Conservation (phyloP, 2,888 invertebrate genomes). For the Melinopterus prodromus region DNA sequence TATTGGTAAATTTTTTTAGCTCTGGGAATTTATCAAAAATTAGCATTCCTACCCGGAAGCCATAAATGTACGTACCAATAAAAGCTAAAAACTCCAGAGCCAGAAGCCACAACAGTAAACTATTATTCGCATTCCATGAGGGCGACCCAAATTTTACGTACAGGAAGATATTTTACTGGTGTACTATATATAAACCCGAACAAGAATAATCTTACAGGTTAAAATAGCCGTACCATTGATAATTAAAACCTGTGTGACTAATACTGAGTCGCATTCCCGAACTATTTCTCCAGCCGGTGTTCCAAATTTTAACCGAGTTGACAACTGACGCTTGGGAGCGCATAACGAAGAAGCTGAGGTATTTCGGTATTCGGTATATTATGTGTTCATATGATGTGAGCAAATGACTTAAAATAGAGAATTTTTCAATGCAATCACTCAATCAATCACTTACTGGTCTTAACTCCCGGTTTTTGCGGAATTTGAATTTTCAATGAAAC, state of each 20-base stretch:
- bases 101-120: not conserved
- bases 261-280: slow-evolving; percentile 5
- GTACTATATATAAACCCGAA: slow-evolving; percentile 4
- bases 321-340: not conserved
- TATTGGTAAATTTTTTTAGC: too few relatives aligned
- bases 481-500: too few relatives aligned
- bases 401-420: too few relatives aligned
- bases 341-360: not conserved
- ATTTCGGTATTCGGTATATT: not conserved
- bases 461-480: too few relatives aligned
- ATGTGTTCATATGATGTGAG: too few relatives aligned
- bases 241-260: slow-evolving; percentile 20
- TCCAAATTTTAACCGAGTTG: not conserved
- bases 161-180: not conserved
- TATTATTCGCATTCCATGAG: slow-evolving; percentile 7
- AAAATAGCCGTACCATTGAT: slow-evolving; percentile 18
- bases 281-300: not conserved
- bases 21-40: too few relatives aligned
- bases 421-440: too few relatives aligned
- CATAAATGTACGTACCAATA: too few relatives aligned
- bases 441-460: too few relatives aligned
- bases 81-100: not conserved
- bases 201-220: slow-evolving; percentile 15
- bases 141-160: slow-evolving; percentile 15
- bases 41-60: too few relatives aligned